Percentiles rank a stretch among this genome's conserved stretches.
Conservation (phyloP, 2,797 vertebrate species). For the Myotis findleyi region DNA sequence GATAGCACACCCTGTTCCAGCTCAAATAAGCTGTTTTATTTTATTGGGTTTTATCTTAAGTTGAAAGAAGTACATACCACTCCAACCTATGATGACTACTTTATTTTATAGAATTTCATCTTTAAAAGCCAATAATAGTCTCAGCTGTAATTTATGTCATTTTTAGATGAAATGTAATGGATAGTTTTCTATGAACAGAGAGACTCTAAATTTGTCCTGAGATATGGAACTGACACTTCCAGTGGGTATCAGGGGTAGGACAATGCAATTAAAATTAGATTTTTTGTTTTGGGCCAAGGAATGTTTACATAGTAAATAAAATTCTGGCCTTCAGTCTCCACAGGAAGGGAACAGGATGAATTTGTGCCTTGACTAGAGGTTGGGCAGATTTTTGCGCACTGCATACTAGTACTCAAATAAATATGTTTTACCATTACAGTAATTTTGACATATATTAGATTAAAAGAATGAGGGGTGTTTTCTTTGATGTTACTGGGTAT, state of each 20-base stretch:
- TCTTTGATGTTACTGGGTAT: constrained; percentile 64
- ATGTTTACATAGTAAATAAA: constrained; percentile 63
- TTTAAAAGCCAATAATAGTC: constrained; percentile 62
- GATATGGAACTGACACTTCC: constrained; percentile 78
- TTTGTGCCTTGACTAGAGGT: neutral
- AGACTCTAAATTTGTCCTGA: constrained; percentile 3
- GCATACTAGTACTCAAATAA: constrained; percentile 5
- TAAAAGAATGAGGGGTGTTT: constrained; percentile 63
- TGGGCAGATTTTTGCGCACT: neutral
- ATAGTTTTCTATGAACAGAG: constrained; percentile 72
- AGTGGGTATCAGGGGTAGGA: constrained; percentile 55
- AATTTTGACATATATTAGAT: constrained; percentile 31
- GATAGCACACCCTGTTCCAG: constrained; percentile 80
- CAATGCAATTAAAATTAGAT: constrained; percentile 14
- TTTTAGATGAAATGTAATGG: constrained; percentile 70
- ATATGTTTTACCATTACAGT: neutral
- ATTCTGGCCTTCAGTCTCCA: constrained; percentile 12
- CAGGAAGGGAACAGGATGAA: neutral
- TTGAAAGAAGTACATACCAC: constrained; percentile 74
- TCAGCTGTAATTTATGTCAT: constrained; percentile 65
- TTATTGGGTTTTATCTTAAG: constrained; percentile 83
- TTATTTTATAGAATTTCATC: constrained; percentile 71
- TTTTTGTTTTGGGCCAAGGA: neutral
- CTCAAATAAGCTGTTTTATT: constrained; percentile 80
- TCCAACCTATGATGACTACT: constrained; percentile 72